Conservation (phyloP, 2,888 invertebrate genomes). For the Arrhopalites spinosus region DNA sequence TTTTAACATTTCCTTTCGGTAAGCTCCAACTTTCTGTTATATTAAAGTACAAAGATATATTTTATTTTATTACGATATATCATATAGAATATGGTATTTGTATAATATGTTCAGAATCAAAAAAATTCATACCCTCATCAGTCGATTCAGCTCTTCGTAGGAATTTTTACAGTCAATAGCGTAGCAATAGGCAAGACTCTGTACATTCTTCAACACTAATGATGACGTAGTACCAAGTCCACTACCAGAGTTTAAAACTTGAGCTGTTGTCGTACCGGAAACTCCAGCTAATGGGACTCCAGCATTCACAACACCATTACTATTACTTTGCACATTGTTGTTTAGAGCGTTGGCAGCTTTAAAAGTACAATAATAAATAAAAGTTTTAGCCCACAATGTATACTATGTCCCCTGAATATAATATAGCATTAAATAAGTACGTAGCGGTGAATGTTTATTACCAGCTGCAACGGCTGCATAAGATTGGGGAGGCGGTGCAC, state of each 20-base stretch:
- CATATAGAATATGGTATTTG: constrained; percentile 8
- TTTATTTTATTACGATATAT: not conserved
- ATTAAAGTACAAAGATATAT: constrained; percentile 3
- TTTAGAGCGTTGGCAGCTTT: constrained; percentile 51
- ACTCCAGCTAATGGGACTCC: constrained; percentile 22
- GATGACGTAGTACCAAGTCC: constrained; percentile 60
- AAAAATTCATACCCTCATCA: constrained; percentile 61
- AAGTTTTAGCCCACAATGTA: too few species aligned
- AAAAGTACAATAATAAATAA: not conserved
- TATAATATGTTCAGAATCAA: not conserved
- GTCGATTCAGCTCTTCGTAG: constrained; percentile 85
- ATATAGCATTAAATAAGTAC: not conserved
- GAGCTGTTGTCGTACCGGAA: constrained; percentile 26
- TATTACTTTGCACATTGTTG: constrained; percentile 44
- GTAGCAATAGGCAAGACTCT: constrained; percentile 91
- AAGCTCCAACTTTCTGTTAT: constrained; percentile 52
- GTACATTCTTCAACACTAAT: constrained; percentile 65
- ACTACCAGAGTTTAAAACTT: constrained; percentile 60
- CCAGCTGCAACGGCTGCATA: constrained; percentile 52
- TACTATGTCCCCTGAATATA: not conserved
- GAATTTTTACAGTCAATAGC: constrained; percentile 92
- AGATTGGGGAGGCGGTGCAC: constrained; percentile 40
- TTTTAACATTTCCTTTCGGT: constrained; percentile 53
- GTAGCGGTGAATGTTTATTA: not conserved
- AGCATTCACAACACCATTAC: constrained; percentile 18